Evolutionary conservation across 2,797 vertebrate species (phyloP), one percentile per base, ranked within the genome.

Genomic region (Syndactyla subalaris): DNA sequence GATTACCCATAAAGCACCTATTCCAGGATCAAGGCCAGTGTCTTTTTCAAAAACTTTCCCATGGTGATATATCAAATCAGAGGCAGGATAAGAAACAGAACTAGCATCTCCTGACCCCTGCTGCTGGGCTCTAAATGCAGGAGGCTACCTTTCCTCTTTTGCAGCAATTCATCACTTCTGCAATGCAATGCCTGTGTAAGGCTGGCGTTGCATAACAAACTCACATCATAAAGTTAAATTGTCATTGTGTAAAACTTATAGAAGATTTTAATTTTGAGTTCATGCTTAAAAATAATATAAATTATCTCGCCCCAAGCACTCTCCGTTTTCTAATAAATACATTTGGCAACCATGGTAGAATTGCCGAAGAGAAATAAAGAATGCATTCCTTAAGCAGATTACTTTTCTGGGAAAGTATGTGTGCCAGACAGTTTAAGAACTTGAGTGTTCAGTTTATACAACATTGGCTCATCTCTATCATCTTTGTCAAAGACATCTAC

Each of bases 51-150:
- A 93, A 96, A 95, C 88, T 96, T 97, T 96, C 96, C 94, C 94
- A 96, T 94, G 91, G 94, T 87, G 93, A 96, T 94, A 94, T 90
- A 96, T 96, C 96, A 96, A 97, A 96, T 93, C 91, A 89, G 92
- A 93, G 93, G 77, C 95, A 92, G 95, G 94, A 92, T 93, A 88
- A 92, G 80, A 88, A 96, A 92, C 96, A 96, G 91, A 94, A 94
- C 95, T 96, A 96, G 92, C 92, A 95, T 97, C 95, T 97, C 94
- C 96, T 96, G 96, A 97, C 95, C 95, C 93, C 95, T 96, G 86
- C 96, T 97, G 94, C 96, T 94, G 93, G 88, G 88, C 83, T 96
- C 36, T 92, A 93, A 96, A 67, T 59, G 74, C 89, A 85, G 73
- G 85, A 91, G 93, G 43, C 89, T 93, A 97, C 91, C 89, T 96